Evolutionary conservation across 2,888 invertebrate species (phyloP).

Genomic region (Blera fallax): DNA sequence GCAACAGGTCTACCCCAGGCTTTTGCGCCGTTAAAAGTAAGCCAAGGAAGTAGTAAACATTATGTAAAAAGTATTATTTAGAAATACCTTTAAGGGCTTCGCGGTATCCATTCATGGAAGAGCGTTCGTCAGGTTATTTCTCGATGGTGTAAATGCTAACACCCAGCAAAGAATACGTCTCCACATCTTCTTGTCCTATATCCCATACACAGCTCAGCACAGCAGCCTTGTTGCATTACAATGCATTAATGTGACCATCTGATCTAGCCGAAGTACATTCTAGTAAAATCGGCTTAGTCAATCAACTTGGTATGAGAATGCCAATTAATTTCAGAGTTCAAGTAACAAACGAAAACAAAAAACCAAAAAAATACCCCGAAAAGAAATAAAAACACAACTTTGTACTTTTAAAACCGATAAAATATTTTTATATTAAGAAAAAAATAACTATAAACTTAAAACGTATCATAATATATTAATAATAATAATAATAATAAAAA

Average conservation of each 20-base stretch:
- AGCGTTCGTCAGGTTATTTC: too few relatives aligned
- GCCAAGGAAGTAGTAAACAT: too few relatives aligned
- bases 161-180: too few relatives aligned
- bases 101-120: too few relatives aligned
- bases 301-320: neutral
- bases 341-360: neutral
- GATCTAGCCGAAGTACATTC: neutral
- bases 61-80: too few relatives aligned
- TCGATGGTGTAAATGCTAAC: too few relatives aligned
- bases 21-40: too few relatives aligned
- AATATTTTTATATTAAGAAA: conserved; percentile 73
- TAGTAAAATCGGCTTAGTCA: neutral
- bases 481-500: conserved; percentile 60
- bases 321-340: neutral
- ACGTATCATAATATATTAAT: conserved; percentile 66
- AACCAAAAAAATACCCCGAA: neutral
- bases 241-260: neutral
- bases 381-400: conserved; percentile 56
- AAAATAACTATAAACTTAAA: conserved; percentile 71
- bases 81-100: too few relatives aligned
- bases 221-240: neutral
- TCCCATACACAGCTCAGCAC: too few relatives aligned
- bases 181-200: too few relatives aligned
- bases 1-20: too few relatives aligned
- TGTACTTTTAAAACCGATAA: conserved; percentile 70